Base-by-base conservation (phyloP, 2,113 vertebrate species). In the Anolis sagrei region DNA sequence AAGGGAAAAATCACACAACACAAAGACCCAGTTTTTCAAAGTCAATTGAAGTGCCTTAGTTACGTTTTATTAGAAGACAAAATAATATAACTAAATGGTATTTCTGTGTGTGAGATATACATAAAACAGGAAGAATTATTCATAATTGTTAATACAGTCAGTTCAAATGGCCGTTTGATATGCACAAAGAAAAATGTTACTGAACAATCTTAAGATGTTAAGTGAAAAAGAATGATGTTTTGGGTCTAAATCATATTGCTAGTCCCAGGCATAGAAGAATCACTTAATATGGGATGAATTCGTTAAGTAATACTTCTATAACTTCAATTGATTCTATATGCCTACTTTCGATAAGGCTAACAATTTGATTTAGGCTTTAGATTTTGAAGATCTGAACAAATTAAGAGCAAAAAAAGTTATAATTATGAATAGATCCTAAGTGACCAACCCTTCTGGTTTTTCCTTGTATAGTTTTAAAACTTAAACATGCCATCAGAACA, bases 51-150 rank as follows among this genome's bases (percentile, higher is more conserved):
- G 72, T n/a, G 7, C 39, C 58, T 64, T 83, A 29, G 74, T 83
- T 75, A 27, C 61, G 27, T 83, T 76, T 76, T 44, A 75, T 69
- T 70, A 70, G 51, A 75, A 64, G 54, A 48, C 54, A 83, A 83
- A 83, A 83, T 74, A 29, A 62, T 64, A 76, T 62, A 36, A 76
- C 72, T 49, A 83, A 72, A 72, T 27, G 1, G 68, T 36, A 70
- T 61, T 83, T n/a, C 58, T 39, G 7, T 36, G 36, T n/a, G 54
- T 21, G 23, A 83, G 27, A 64, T 48, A 39, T 21, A 58, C 54
- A 76, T 36, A 83, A 64, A 83, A 64, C 18, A 83, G 27, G 34
- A 83, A 81, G 21, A 82, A 76, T 32, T n/a, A 64, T 39, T 61
- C 21, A 74, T 32, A 39, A 10, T 14, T 76, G 58, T 49, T 64